These are phyloP conservation scores for Corythornis cristatus DNA, from an alignment of 2,113 vertebrate genomes.

Conservation along the genomic window DNA sequence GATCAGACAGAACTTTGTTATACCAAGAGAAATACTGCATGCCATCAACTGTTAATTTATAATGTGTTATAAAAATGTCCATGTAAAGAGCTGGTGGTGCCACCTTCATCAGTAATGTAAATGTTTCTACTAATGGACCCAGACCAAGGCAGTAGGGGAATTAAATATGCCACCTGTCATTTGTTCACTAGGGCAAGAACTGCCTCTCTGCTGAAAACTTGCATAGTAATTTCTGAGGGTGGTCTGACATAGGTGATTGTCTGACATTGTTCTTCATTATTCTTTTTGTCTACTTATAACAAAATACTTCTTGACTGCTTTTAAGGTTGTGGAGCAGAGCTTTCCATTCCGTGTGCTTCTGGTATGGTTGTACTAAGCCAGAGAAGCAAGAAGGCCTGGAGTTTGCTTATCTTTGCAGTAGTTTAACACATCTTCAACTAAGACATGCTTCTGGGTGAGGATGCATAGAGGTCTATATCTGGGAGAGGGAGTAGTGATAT, in stretches of 20 bases:
- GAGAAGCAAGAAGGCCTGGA: background rate
- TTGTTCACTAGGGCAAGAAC: background rate
- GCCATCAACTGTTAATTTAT: background rate
- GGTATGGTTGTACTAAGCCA: background rate
- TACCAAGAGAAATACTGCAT: background rate
- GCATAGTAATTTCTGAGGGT: background rate
- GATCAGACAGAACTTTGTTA: background rate
- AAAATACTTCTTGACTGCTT: background rate
- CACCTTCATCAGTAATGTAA: background rate
- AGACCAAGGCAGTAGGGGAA: background rate
- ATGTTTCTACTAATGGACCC: background rate
- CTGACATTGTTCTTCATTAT: background rate
- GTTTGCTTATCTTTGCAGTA: background rate
- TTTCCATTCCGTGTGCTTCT: background rate
- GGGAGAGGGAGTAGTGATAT: background rate
- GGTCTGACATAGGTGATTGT: background rate
- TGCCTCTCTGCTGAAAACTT: background rate
- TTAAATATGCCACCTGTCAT: background rate
- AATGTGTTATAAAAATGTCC: background rate
- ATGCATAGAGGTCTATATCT: accelerated
- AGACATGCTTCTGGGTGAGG: background rate
- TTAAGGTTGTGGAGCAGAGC: background rate
- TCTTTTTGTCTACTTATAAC: background rate
- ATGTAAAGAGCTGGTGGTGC: background rate
- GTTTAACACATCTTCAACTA: background rate